Percentiles rank a stretch among this genome's conserved stretches.
phyloP scores from a whole-genome alignment of 2,113 vertebrate genomes.

The Willisornis vidua region DNA sequence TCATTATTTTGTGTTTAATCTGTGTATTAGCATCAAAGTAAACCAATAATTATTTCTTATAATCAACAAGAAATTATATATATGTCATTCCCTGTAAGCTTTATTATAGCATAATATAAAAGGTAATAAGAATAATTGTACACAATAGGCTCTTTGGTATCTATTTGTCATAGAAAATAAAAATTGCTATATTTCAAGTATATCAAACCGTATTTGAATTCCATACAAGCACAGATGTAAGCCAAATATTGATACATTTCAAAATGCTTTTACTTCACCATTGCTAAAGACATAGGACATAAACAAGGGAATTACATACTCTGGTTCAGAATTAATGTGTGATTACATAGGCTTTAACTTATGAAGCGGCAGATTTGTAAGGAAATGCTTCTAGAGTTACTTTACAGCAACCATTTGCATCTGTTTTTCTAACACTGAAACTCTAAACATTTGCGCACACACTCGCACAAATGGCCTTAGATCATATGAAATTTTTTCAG shows the following conservation, averaged over 20 bases:
- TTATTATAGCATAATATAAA: not conserved
- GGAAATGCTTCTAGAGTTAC: not conserved
- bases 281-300: not conserved
- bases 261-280: not conserved
- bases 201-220: not conserved
- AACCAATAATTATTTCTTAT: not conserved
- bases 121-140: not conserved
- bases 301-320: not conserved
- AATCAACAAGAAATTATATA: not conserved
- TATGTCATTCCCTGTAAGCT: not conserved
- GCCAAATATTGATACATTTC: not conserved
- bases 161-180: not conserved
- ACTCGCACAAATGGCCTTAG: not conserved
- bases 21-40: not conserved
- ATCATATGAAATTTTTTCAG: not conserved
- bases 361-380: conserved; percentile 9
- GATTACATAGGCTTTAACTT: not conserved
- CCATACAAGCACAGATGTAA: not conserved
- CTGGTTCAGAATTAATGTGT: not conserved
- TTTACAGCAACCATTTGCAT: not conserved
- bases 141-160: not conserved
- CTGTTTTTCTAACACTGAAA: not conserved
- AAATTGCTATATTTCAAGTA: not conserved
- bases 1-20: not conserved
- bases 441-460: not conserved